Evolutionary conservation across 2,797 vertebrate genomes (phyloP), one percentile per base, ranked within the genome.

Genomic region (Falco peregrinus): DNA sequence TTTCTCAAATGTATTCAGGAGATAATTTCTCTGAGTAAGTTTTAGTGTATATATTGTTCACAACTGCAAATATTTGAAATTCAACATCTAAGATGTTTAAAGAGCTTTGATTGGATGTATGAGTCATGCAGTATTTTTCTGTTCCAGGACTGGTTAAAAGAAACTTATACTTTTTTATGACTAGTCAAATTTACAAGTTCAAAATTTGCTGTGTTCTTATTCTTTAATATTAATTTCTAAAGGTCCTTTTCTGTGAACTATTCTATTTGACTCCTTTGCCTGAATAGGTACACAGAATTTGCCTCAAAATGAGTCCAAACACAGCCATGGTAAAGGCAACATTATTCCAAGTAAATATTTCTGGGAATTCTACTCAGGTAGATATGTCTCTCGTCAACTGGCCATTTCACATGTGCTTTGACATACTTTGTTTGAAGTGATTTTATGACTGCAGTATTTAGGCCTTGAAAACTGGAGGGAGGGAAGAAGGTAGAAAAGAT

Each of bases 61-160:
- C 29, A 81, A 92, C 35, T 84, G 25, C 71, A 93, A 89, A 89
- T 87, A 87, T 73, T 95, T 94, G 64, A 94, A 95, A 87, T 94
- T 93, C 90, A 94, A 37, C 20, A 74, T 92, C 75, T 92, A 54
- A 80, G 67, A 37, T 95, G 59, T 74, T 90, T 87, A 93, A 93
- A 92, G 71, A 89, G 51, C 74, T 90, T 85, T 89, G 90, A 87
- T 87, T 95, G 64, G 75, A 54, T 84, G 47, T 57, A 48, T 90
- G 91, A 96, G 41, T 95, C 94, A 95, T 67, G 47, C 8, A 71
- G 60, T 81, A 78, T 68, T 89, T 95, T 87, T 89, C 45, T 80
- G 41, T 87, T 94, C 41, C 31, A 41, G 37, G 45, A 89, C 39
- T 85, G 68, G 60, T 83, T 93, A 45, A 87, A 95, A 90, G 88